phyloP scores from a whole-genome alignment of 2,888 invertebrate genomes.

The Homarus gammarus region DNA sequence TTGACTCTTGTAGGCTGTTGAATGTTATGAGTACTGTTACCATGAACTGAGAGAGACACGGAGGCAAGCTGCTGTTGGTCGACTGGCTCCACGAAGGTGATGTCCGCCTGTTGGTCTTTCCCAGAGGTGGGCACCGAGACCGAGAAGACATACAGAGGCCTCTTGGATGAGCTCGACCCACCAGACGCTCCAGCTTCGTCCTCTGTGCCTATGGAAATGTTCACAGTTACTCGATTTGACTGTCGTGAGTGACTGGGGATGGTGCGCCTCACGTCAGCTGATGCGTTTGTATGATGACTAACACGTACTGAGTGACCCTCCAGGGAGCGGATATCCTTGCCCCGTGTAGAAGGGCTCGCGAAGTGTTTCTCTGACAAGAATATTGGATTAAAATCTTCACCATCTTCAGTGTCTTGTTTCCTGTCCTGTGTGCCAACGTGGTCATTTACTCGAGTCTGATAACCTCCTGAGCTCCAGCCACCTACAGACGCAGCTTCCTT shows the following conservation, averaged over 20 bases:
- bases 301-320: neutral
- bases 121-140: conserved; percentile 87
- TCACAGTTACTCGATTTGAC: conserved; percentile 86
- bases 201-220: conserved; percentile 89
- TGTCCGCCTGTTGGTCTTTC: conserved; percentile 61
- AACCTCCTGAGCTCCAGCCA: neutral
- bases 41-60: conserved; percentile 11
- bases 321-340: conserved; percentile 2
- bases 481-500: neutral
- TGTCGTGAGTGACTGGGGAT: conserved; percentile 52
- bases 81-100: conserved; percentile 66
- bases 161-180: conserved; percentile 80
- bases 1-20: neutral
- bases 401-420: neutral
- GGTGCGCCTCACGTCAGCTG: conserved; percentile 13
- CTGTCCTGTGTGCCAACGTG: neutral
- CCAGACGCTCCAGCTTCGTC: conserved; percentile 79
- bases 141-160: conserved; percentile 87
- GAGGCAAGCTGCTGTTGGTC: conserved; percentile 50
- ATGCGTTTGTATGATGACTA: conserved; percentile 15
- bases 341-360: neutral
- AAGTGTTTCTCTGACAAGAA: neutral
- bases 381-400: neutral
- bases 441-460: neutral
- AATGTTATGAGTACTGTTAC: conserved; percentile 27